A percentile compares a stretch with the other conserved stretches of the same genome.
phyloP scores from a whole-genome alignment of 1,140 invertebrate species.

The Drosophila parabipectinata region DNA sequence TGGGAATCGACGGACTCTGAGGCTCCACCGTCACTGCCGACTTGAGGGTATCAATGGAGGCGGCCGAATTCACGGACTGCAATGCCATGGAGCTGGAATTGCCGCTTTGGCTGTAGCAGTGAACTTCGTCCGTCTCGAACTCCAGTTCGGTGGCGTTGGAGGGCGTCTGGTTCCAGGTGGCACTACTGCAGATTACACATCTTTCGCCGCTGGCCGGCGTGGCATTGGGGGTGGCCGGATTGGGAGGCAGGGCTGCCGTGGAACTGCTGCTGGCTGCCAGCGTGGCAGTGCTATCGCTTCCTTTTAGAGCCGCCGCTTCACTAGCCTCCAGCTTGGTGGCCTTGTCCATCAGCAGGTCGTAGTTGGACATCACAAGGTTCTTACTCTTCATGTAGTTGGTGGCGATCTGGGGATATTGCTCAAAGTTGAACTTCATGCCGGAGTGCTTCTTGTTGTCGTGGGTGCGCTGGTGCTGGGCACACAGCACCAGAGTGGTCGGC shows the following conservation, averaged over 20 bases:
- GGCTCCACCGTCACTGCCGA: conserved; percentile 52
- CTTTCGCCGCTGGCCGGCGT: conserved; percentile 84
- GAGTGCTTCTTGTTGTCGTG: conserved; percentile 86
- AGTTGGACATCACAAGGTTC: conserved; percentile 87
- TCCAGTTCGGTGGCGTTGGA: conserved; percentile 89
- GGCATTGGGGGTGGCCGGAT: background rate
- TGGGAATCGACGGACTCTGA: background rate
- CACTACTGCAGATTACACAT: conserved; percentile 85
- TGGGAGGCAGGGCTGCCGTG: conserved; percentile 10
- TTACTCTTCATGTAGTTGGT: conserved; percentile 90
- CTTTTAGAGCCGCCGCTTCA: conserved; percentile 52
- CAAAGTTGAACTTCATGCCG: conserved; percentile 89
- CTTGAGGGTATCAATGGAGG: conserved; percentile 74
- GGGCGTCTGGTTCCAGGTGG: conserved; percentile 85
- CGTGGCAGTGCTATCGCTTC: conserved; percentile 70
- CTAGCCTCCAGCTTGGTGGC: conserved; percentile 72
- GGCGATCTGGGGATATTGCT: conserved; percentile 88
- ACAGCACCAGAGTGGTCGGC: conserved; percentile 62
- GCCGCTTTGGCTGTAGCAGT: conserved; percentile 63
- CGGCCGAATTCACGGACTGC: conserved; percentile 64
- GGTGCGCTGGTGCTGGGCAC: conserved; percentile 85
- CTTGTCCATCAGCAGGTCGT: conserved; percentile 87
- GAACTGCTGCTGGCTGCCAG: conserved; percentile 59
- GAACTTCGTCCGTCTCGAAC: conserved; percentile 86
- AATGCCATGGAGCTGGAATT: conserved; percentile 40